These are phyloP conservation scores for Lasioglossum baleicum DNA, from an alignment of 1,140 invertebrate genomes.

Conservation along the genomic window DNA sequence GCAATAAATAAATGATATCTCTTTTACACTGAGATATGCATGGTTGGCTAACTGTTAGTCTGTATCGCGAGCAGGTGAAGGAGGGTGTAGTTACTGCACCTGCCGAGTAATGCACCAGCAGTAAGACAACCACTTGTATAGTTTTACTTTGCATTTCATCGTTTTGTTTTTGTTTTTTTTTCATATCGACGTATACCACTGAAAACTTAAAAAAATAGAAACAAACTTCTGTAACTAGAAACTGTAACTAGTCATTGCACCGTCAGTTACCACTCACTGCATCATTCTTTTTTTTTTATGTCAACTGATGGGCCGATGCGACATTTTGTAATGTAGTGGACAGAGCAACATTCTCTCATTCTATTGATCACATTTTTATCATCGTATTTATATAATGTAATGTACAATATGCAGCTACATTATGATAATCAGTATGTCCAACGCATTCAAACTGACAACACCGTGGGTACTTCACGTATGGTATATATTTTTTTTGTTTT, in stretches of 20 bases:
- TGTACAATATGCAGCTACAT: constrained; percentile 78
- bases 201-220: constrained; percentile 61
- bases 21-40: constrained; percentile 58
- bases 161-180: constrained; percentile 6
- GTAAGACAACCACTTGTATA: constrained; percentile 47
- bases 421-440: constrained; percentile 75
- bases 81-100: constrained; percentile 43
- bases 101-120: constrained; percentile 34
- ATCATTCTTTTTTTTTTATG: constrained; percentile 44
- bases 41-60: constrained; percentile 45
- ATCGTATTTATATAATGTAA: constrained; percentile 76
- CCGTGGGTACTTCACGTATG: constrained; percentile 54
- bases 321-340: constrained; percentile 69
- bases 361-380: constrained; percentile 74
- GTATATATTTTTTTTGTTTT: constrained; percentile 16
- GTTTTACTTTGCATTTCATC: constrained; percentile 41
- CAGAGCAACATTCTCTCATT: constrained; percentile 71
- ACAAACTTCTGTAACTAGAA: constrained; percentile 61
- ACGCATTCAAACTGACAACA: constrained; percentile 74
- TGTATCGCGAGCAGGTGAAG: constrained; percentile 42
- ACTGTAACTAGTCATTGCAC: constrained; percentile 62
- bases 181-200: constrained; percentile 51
- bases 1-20: constrained; percentile 67
- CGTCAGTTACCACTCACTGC: constrained; percentile 55
- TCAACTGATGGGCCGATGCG: constrained; percentile 55